Evolutionary conservation across 2,113 vertebrate species (phyloP).

Genomic region (Ctenomys sociabilis): DNA sequence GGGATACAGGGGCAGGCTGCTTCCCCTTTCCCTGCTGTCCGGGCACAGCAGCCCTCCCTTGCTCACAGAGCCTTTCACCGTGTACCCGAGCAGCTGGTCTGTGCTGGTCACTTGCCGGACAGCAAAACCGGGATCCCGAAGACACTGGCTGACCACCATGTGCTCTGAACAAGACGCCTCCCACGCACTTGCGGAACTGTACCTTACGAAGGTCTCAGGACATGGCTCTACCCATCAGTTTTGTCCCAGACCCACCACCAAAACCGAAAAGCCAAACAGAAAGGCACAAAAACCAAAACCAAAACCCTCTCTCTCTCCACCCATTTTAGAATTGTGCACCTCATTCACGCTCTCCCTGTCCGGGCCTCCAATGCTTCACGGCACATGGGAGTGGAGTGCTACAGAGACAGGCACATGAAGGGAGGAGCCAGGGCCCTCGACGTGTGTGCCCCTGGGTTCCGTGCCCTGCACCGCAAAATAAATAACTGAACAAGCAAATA

Average conservation of each 20-base stretch:
- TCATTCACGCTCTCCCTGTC: rapidly evolving
- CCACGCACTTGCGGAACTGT: rapidly evolving
- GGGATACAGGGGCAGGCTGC: rapidly evolving
- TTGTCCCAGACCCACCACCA: background rate
- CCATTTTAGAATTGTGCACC: too few species aligned
- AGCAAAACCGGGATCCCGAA: rapidly evolving
- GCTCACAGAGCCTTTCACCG: rapidly evolving
- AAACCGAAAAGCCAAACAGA: background rate
- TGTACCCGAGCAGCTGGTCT: rapidly evolving
- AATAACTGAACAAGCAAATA: background rate
- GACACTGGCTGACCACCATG: rapidly evolving
- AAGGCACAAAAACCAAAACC: background rate
- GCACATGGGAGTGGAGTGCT: rapidly evolving
- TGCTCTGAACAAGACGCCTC: too few species aligned
- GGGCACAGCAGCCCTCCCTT: too few species aligned
- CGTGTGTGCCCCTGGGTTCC: background rate
- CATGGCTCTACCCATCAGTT: rapidly evolving
- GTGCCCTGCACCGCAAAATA: background rate
- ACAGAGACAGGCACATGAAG: rapidly evolving
- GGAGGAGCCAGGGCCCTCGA: background rate
- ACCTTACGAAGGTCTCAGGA: too few species aligned
- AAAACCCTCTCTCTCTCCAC: rapidly evolving
- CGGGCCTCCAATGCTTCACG: rapidly evolving
- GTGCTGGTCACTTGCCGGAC: rapidly evolving
- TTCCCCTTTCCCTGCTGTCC: rapidly evolving